Conservation (phyloP, 2,888 invertebrate species). For the Clitarchus hookeri region DNA sequence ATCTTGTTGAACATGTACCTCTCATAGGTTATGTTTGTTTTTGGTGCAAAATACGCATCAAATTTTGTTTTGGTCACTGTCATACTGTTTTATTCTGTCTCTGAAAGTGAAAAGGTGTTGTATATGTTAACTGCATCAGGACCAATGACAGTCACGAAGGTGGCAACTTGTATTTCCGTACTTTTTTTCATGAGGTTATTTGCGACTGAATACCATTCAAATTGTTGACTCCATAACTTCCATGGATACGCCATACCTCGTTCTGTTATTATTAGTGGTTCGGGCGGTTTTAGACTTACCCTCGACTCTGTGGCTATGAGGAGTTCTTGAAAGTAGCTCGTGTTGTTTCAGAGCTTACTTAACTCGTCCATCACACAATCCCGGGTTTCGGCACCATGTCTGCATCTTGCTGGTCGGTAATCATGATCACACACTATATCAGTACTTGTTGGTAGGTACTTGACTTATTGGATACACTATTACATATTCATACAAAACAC, state of each 20-base stretch:
- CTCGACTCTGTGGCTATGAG: background rate
- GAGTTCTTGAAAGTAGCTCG: too few relatives aligned
- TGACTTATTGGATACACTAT: too few relatives aligned
- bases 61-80: background rate
- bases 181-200: background rate
- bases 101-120: background rate
- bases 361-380: too few relatives aligned
- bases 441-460: too few relatives aligned
- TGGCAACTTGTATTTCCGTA: background rate
- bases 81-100: background rate
- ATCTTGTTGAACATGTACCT: background rate
- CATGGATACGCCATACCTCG: background rate
- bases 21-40: background rate
- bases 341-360: too few relatives aligned
- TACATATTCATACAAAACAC: too few relatives aligned
- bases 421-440: too few relatives aligned
- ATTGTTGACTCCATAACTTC: background rate
- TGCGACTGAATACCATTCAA: background rate
- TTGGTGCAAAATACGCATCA: background rate
- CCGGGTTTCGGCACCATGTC: too few relatives aligned
- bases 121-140: background rate
- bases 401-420: too few relatives aligned
- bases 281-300: background rate
- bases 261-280: background rate
- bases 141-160: background rate